These are phyloP conservation scores for Scelioninae gen. 2 DNA, from an alignment of 2,888 invertebrate genomes.

Conservation along the genomic window DNA sequence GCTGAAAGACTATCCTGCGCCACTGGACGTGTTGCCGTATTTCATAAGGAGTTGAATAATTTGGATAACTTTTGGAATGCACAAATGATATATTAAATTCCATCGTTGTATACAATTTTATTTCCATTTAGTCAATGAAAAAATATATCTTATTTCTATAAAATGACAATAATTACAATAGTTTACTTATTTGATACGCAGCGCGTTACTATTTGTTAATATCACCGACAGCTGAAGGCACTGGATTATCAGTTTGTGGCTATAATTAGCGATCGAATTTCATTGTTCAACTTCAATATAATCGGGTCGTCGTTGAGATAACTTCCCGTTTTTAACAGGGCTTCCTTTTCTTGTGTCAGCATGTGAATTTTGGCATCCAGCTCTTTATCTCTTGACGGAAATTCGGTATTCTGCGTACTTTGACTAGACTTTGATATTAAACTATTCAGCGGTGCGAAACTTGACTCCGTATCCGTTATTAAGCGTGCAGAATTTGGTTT, in stretches of 20 bases:
- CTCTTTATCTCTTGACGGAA: conserved; percentile 71
- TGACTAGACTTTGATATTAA: conserved; percentile 59
- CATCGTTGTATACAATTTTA: conserved; percentile 9
- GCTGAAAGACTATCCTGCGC: conserved; percentile 81
- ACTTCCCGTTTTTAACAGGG: conserved; percentile 76
- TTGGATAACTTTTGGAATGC: no score
- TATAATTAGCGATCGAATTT: conserved; percentile 77
- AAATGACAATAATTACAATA: conserved; percentile 28
- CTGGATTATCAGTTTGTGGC: conserved; percentile 61
- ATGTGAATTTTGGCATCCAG: conserved; percentile 75
- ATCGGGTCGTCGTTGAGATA: conserved; percentile 75
- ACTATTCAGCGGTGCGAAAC: conserved; percentile 59
- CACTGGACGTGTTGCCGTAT: conserved; percentile 82
- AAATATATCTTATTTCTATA: conserved; percentile 17
- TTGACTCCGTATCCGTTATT: conserved; percentile 54
- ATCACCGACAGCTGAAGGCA: conserved; percentile 4
- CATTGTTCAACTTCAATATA: conserved; percentile 77
- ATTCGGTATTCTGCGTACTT: conserved; percentile 49
- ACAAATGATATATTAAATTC: neutral
- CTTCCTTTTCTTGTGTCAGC: conserved; percentile 76
- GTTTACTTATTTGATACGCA: neutral
- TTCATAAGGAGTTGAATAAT: conserved; percentile 2
- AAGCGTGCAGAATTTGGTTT: conserved; percentile 63
- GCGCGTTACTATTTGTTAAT: neutral
- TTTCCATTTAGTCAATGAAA: conserved; percentile 19